A percentile compares a stretch with the other conserved stretches of the same genome.
These are phyloP conservation scores for Cosmia pyralina DNA, from an alignment of 2,888 invertebrate species.

Conservation along the genomic window DNA sequence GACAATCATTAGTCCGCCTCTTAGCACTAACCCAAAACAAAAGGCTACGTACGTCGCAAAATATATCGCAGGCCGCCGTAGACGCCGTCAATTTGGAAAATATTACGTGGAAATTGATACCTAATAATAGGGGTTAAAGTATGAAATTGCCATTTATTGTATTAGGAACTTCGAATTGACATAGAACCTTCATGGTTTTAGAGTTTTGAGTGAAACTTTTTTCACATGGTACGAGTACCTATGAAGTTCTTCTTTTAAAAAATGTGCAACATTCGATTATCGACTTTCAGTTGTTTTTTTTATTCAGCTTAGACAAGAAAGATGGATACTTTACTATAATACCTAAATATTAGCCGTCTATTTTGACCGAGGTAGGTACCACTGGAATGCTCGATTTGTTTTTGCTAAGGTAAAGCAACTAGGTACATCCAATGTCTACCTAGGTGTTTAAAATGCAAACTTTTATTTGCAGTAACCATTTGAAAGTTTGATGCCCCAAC, in stretches of 20 bases:
- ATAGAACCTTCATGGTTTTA: too few species aligned
- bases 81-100: background rate
- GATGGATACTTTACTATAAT: too few species aligned
- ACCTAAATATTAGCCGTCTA: too few species aligned
- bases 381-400: background rate
- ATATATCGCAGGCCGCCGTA: conserved; percentile 8
- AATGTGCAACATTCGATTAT: too few species aligned
- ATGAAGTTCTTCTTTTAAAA: too few species aligned
- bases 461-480: conserved; percentile 22
- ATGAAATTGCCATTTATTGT: too few species aligned
- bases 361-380: background rate
- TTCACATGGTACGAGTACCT: too few species aligned
- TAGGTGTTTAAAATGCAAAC: background rate
- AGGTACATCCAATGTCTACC: background rate
- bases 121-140: too few species aligned
- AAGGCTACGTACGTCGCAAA: conserved; percentile 47
- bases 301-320: too few species aligned
- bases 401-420: background rate
- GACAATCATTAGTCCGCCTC: conserved; percentile 70
- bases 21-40: conserved; percentile 68
- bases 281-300: too few species aligned
- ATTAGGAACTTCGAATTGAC: too few species aligned
- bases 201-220: too few species aligned
- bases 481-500: conserved; percentile 35
- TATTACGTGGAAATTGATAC: background rate